A percentile compares a stretch with the other conserved stretches of the same genome.
These are phyloP conservation scores for Puntigrus tetrazona DNA, from an alignment of 2,113 vertebrate species.

Conservation along the genomic window DNA sequence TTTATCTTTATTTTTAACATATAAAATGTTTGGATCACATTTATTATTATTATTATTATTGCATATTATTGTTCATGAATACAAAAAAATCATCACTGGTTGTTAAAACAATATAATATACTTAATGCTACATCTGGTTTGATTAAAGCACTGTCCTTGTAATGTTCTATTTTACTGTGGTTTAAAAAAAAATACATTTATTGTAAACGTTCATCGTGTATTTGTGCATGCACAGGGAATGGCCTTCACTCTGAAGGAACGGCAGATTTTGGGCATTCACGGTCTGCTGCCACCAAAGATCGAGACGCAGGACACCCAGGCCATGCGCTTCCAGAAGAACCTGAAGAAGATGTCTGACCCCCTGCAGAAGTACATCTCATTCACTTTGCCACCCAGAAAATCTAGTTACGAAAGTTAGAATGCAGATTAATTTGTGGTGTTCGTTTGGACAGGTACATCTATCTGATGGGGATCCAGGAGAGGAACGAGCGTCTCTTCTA, in stretches of 20 bases:
- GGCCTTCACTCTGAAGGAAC: slow-evolving; percentile 90
- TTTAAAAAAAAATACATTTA: neutral
- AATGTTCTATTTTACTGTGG: neutral
- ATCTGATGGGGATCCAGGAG: slow-evolving; percentile 97
- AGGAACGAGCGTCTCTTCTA: slow-evolving; percentile 96
- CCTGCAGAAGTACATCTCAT: slow-evolving; percentile 84
- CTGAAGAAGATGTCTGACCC: slow-evolving; percentile 88
- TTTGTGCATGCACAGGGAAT: slow-evolving; percentile 81
- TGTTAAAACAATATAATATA: neutral
- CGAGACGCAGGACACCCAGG: slow-evolving; percentile 94
- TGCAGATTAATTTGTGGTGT: neutral
- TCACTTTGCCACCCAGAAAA: neutral
- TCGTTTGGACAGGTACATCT: slow-evolving; percentile 84
- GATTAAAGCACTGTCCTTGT: neutral
- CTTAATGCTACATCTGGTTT: neutral
- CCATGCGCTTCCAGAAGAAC: slow-evolving; percentile 92
- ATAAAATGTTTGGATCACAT: neutral
- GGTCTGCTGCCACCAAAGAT: slow-evolving; percentile 94
- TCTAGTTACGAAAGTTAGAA: neutral
- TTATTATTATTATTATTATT: neutral
- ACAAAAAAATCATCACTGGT: neutral
- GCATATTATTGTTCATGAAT: neutral
- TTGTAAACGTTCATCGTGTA: slow-evolving; percentile 24
- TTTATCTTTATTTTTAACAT: neutral
- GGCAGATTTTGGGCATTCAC: slow-evolving; percentile 93